These are phyloP conservation scores for Glyphotaelius pellucidus DNA, from an alignment of 2,888 invertebrate species.

Conservation along the genomic window DNA sequence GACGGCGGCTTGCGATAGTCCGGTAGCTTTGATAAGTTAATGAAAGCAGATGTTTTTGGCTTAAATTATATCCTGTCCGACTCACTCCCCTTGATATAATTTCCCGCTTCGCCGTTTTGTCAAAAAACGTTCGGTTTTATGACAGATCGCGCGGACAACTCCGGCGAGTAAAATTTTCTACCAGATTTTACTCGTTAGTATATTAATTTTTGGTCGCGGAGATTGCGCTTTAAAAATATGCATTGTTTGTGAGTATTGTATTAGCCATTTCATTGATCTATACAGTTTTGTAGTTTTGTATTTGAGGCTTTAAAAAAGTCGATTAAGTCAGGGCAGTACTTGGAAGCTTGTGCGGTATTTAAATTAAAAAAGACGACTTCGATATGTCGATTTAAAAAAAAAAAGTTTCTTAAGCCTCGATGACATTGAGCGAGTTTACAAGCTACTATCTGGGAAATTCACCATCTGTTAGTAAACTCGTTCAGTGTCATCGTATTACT, in stretches of 20 bases:
- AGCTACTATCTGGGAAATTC: no score
- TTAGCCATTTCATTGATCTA: no score
- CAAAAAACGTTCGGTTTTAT: conserved; percentile 8
- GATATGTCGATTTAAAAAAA: no score
- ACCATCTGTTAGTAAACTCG: no score
- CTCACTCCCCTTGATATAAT: conserved; percentile 37
- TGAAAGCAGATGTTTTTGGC: conserved; percentile 50
- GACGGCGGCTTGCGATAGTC: conserved; percentile 19
- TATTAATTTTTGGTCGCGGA: background rate
- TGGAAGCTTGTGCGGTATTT: no score
- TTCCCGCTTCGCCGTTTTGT: conserved; percentile 28
- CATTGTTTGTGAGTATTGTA: background rate
- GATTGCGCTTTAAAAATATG: background rate
- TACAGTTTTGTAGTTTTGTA: no score
- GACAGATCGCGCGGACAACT: conserved; percentile 16
- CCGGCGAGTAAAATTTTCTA: background rate
- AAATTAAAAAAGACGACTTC: no score
- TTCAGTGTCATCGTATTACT: no score
- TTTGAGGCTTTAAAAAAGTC: no score
- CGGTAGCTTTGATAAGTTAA: conserved; percentile 40
- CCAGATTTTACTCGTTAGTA: background rate
- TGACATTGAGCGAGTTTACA: no score
- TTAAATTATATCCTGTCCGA: conserved; percentile 35
- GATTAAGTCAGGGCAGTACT: no score
- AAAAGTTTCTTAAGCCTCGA: no score